Evolutionary conservation across 2,113 vertebrate species (phyloP), one percentile per base, ranked within the genome.

Genomic region (Gnathonemus echidnorhynchus): DNA sequence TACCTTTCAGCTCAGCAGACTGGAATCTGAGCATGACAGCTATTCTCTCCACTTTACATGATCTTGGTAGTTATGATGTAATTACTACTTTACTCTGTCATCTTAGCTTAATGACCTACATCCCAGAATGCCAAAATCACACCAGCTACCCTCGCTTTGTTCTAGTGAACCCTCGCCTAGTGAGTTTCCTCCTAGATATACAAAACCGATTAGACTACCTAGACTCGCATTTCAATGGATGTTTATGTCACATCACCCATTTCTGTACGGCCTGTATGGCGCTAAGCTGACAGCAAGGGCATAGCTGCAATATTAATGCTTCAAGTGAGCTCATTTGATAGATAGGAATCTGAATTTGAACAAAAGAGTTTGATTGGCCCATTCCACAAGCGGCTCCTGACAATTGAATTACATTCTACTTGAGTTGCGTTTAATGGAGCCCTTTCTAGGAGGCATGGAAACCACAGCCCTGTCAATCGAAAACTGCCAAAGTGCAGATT

Each of bases 321-420:
- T 87, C 86, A 31, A 50, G 24, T 46, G 86, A 87, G 49, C 31
- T 17, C 1, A 56, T 87, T 56, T 56, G 31, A 87, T 87, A 56
- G 86, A 87, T 35, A 27, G 50, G 49, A 87, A 87, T 87, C 19
- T 87, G 86, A 56, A 87, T 87, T 87, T 87, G 50, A 56, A 87
- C 50, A 87, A 87, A 87, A 53, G 86, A 39, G 27, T 87, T 53
- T 35, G 86, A 87, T 19, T 53, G 50, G 50, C 50, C 86, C 17
- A 24, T 53, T 53, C 27, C 31, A 17, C 86, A 31, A 5, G 10
- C 3, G 31, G 45, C 27, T 53, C 27, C n/a, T 87, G 86, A 56
- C 31, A 87, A 48, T 17, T 53, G 49, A 87, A 87, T 87, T 87
- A 56, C 27, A 52, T 50, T 87, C n/a, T 87, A 27, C 86, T 31